Conservation (phyloP, 2,113 vertebrate genomes). For the Hydropotes inermis region DNA sequence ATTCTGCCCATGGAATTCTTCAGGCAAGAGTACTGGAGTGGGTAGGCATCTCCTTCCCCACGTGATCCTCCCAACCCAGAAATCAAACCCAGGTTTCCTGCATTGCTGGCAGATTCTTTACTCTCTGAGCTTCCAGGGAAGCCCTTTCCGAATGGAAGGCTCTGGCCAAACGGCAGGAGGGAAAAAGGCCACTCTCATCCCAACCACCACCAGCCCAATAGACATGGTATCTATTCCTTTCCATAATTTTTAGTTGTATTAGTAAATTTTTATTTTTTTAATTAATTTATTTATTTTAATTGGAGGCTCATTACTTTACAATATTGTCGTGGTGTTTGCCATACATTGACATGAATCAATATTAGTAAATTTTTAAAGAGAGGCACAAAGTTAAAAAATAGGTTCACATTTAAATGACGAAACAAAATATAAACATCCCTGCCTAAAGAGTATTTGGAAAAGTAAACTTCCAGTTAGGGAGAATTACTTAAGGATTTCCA, state of each 20-base stretch:
- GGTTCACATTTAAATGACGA: neutral
- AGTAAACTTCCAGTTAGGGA: constrained; percentile 52
- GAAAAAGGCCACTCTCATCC: neutral
- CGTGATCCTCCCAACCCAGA: neutral
- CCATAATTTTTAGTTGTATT: neutral
- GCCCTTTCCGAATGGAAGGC: neutral
- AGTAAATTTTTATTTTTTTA: neutral
- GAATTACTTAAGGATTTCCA: constrained; percentile 61
- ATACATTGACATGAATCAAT: neutral
- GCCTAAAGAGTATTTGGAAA: constrained; percentile 20
- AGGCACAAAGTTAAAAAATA: constrained; percentile 34
- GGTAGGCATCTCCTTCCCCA: neutral
- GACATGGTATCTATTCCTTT: neutral
- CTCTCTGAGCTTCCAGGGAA: neutral
- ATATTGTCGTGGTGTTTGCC: neutral
- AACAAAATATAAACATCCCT: constrained; percentile 39
- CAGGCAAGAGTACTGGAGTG: neutral
- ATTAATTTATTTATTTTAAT: neutral
- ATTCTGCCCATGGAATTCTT: neutral
- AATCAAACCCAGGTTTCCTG: neutral
- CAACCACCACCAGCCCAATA: no score
- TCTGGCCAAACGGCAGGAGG: neutral
- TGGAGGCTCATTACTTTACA: neutral
- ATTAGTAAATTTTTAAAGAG: neutral
- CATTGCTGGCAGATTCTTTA: neutral